Evolutionary conservation across 2,888 invertebrate species (phyloP).

Genomic region (Mythimna impura): DNA sequence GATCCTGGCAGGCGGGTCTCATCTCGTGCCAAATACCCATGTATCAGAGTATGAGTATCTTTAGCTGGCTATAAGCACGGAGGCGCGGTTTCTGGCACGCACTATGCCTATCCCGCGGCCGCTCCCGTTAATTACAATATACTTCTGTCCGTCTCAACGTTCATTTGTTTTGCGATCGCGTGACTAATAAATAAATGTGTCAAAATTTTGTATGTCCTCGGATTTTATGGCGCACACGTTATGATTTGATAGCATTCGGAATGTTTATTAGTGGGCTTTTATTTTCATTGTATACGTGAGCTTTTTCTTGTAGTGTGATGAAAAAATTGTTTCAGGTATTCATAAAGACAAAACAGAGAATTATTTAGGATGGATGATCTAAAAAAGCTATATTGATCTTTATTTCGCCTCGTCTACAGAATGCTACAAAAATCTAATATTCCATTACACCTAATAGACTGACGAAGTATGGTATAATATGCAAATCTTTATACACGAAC

Average conservation of each 20-base stretch:
- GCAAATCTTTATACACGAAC: slow-evolving; percentile 7
- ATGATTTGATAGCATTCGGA: slow-evolving; percentile 38
- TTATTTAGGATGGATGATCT: neutral
- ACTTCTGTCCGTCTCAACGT: slow-evolving; percentile 66
- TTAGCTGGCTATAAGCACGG: slow-evolving; percentile 62
- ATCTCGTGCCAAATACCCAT: slow-evolving; percentile 65
- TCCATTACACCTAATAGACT: neutral
- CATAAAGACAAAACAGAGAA: neutral
- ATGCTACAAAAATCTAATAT: neutral
- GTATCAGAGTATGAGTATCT: slow-evolving; percentile 67
- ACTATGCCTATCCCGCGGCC: slow-evolving; percentile 49
- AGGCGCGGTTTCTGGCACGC: slow-evolving; percentile 58
- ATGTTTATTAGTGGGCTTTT: slow-evolving; percentile 32
- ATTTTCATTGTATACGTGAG: slow-evolving; percentile 12
- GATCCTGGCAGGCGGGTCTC: slow-evolving; percentile 62
- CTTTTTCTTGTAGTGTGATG: neutral
- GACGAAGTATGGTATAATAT: neutral
- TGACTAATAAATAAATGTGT: slow-evolving; percentile 59
- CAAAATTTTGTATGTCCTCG: slow-evolving; percentile 49
- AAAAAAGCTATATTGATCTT: neutral
- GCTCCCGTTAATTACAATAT: slow-evolving; percentile 58
- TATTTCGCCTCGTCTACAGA: neutral
- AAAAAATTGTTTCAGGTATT: neutral
- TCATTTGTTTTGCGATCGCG: slow-evolving; percentile 67
- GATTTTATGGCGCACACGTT: slow-evolving; percentile 41